Base-by-base conservation (phyloP, 30 jellyfish, hydroid and myxozoan species). In the Haliclystus octoradiatus region DNA sequence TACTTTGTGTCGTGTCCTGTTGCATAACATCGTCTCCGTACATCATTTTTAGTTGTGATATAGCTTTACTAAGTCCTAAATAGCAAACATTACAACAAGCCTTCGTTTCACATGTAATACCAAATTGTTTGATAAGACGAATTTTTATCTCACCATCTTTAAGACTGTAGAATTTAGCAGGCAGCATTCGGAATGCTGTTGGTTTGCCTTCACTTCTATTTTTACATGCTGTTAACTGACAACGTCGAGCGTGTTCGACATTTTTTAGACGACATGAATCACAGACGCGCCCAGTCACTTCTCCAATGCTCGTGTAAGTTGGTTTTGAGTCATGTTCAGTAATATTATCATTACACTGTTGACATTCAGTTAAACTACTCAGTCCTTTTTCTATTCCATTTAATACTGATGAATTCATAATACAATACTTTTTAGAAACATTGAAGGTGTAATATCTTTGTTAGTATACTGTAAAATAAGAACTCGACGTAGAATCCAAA, bases 81-180 rank as follows among this genome's bases (percentile, higher is more conserved):
- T 81, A 81, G 28, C 94, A 81, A 71, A 74, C 68, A 31, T 81
- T 81, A 57, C 94, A 81, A 27, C 94, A 81, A 13, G 87, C 94
- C 67, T 80, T 72, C 15, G 70, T 68, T 7, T 68, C 74, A 28
- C 64, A 47, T 19, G 65, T 65, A 3, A 81, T 72, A 3, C 94
- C 94, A 57, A 81, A 81, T 46, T 73, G 94, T 46, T 74, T 71
- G 15, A 81, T 68, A 34, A 81, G 72, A 29, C 83, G 78, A 71
- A 34, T 63, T 52, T 81, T 81, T 33, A 69, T 81, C 61, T 81
- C 82, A 57, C 94, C 94, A 34, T 73, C 82, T 53, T 81, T 77
- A 26, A 81, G 78, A 63, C 73, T 87, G 63, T 81, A 81, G 62
- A 81, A 81, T 60, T 81, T 81, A 75, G 87, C 65, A 28, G 94